phyloP scores from a whole-genome alignment of 1,140 invertebrate species.

The Saccostrea echinata region DNA sequence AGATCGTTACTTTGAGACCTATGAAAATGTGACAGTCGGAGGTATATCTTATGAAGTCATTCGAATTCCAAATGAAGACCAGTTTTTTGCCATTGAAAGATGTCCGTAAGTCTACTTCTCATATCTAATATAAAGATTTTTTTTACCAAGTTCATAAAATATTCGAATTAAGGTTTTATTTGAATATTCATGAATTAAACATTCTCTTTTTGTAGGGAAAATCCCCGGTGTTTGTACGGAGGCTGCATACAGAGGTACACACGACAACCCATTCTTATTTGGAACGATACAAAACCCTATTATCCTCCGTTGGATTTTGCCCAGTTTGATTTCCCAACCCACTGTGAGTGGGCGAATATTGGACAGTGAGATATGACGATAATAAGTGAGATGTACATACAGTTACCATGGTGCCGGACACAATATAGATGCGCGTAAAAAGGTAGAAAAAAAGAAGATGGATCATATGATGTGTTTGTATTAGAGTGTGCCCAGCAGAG shows the following conservation, averaged over 20 bases:
- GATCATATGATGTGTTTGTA: too few species aligned
- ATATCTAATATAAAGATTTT: neutral
- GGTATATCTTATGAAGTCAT: conserved; percentile 43
- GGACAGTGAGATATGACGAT: conserved; percentile 1
- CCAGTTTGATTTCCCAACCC: conserved; percentile 37
- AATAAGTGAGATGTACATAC: neutral
- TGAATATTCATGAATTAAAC: neutral
- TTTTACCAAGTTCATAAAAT: too few species aligned
- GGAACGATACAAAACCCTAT: conserved; percentile 50
- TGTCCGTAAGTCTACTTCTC: conserved; percentile 48
- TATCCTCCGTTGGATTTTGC: conserved; percentile 51
- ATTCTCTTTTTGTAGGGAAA: conserved; percentile 34
- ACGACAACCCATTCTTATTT: conserved; percentile 45
- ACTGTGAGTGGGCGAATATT: conserved; percentile 54
- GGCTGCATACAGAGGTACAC: conserved; percentile 51
- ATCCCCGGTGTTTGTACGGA: conserved; percentile 8
- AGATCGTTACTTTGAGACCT: conserved; percentile 38
- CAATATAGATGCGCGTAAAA: too few species aligned
- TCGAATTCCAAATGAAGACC: conserved; percentile 17
- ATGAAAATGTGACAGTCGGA: conserved; percentile 43
- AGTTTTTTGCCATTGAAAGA: conserved; percentile 45
- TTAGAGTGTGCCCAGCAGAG: too few species aligned
- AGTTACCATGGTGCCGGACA: too few species aligned
- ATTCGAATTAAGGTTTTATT: neutral
- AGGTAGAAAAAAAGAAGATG: too few species aligned